Evolutionary conservation across 2,113 vertebrate genomes (phyloP).

Genomic region (Poeciliopsis prolifica): DNA sequence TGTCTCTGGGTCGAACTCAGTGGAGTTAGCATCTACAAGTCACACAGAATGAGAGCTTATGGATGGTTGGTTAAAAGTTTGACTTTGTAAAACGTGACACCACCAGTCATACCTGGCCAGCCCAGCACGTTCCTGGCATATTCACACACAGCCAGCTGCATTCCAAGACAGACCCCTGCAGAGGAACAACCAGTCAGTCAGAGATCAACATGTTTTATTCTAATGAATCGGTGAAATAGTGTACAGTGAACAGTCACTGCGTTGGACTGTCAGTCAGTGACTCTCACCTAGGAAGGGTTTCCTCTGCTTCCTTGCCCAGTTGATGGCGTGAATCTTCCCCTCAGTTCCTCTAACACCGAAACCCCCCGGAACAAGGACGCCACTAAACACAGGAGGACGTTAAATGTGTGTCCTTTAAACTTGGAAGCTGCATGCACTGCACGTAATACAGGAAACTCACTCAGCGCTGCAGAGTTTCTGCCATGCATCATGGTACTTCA

Average conservation of each 20-base stretch:
- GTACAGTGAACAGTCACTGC: too few relatives aligned
- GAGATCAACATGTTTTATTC: too few relatives aligned
- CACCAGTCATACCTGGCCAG: slow-evolving; percentile 84
- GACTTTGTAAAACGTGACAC: too few relatives aligned
- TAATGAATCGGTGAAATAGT: too few relatives aligned
- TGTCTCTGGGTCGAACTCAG: slow-evolving; percentile 92
- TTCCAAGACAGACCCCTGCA: slow-evolving; percentile 94
- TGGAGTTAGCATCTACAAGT: slow-evolving; percentile 91
- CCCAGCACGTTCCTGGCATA: slow-evolving; percentile 88
- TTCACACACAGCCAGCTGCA: slow-evolving; percentile 96
- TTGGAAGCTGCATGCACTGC: too few relatives aligned
- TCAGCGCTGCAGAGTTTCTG: slow-evolving; percentile 95
- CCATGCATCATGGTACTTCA: slow-evolving; percentile 96
- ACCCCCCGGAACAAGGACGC: slow-evolving; percentile 93
- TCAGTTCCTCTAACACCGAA: slow-evolving; percentile 96
- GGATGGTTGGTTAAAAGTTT: too few relatives aligned
- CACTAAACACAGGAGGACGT: slow-evolving; percentile 71
- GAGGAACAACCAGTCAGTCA: not conserved
- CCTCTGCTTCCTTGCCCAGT: slow-evolving; percentile 95
- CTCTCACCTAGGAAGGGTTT: slow-evolving; percentile 92
- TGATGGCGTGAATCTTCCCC: slow-evolving; percentile 96
- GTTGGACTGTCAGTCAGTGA: too few relatives aligned
- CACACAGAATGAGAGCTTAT: slow-evolving; percentile 16
- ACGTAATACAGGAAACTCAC: slow-evolving; percentile 76
- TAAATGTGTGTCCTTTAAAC: not conserved